Conservation (phyloP, 2,888 invertebrate species). For the Chrysolina haemoptera region DNA sequence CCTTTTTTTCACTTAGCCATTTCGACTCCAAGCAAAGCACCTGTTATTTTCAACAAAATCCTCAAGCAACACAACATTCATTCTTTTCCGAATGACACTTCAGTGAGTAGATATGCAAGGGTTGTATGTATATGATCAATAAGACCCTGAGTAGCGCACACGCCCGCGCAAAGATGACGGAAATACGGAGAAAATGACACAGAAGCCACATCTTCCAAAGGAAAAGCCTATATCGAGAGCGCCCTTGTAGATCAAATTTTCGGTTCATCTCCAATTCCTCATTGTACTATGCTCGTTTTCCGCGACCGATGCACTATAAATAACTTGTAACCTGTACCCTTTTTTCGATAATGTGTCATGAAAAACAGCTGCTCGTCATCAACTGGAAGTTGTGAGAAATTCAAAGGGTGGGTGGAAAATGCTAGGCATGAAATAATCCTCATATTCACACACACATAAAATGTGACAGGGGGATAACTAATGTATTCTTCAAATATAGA, state of each 20-base stretch:
- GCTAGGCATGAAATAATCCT: no score
- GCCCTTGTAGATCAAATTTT: background rate
- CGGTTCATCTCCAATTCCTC: background rate
- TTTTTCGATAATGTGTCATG: slow-evolving; percentile 12
- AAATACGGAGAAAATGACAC: slow-evolving; percentile 11
- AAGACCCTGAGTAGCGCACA: slow-evolving; percentile 50
- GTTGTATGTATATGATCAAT: slow-evolving; percentile 53
- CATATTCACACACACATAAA: no score
- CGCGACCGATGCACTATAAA: slow-evolving; percentile 2
- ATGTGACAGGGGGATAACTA: no score
- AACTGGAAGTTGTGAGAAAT: background rate
- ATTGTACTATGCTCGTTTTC: background rate
- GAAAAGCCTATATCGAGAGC: background rate
- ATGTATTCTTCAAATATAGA: no score
- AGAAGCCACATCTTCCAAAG: background rate
- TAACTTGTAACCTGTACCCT: slow-evolving; percentile 20
- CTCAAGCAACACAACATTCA: slow-evolving; percentile 11
- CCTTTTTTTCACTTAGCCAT: background rate
- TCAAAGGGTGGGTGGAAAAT: background rate
- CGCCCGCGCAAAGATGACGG: slow-evolving; percentile 44
- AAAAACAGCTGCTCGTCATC: background rate
- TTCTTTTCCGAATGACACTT: slow-evolving; percentile 38
- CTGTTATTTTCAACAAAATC: background rate
- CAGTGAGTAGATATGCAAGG: slow-evolving; percentile 45
- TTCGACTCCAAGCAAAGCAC: background rate